phyloP scores from a whole-genome alignment of 2,797 vertebrate genomes.

The Microctenopoma steveboyesi region DNA sequence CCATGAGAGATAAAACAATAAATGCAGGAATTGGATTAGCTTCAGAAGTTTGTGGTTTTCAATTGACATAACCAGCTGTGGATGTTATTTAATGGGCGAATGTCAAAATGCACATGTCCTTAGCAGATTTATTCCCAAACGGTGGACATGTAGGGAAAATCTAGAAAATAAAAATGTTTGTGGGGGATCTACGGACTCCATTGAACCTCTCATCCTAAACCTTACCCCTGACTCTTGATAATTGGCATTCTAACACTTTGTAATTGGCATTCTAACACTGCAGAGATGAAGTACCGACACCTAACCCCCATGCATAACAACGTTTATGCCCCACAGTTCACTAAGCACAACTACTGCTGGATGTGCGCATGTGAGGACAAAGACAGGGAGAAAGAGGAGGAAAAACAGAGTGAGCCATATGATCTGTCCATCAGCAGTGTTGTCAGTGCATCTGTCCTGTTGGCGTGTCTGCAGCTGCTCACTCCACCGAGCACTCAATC shows the following conservation, averaged over 20 bases:
- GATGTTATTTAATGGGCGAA: neutral
- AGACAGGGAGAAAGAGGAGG: conserved; percentile 5
- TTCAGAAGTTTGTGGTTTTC: neutral
- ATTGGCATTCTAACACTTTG: conserved; percentile 63
- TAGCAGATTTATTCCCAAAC: neutral
- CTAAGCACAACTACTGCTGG: conserved; percentile 42
- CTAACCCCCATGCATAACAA: conserved; percentile 57
- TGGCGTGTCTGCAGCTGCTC: conserved; percentile 59
- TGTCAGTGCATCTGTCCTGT: conserved; percentile 58
- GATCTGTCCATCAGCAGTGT: conserved; percentile 63
- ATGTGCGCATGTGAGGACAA: conserved; percentile 11
- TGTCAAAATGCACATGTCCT: neutral
- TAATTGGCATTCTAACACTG: conserved; percentile 73
- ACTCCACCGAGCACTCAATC: conserved; percentile 74
- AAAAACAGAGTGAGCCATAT: conserved; percentile 48
- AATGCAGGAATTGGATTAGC: conserved; percentile 26
- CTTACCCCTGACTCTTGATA: conserved; percentile 20
- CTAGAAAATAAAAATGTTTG: neutral
- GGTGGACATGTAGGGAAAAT: neutral
- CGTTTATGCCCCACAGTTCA: conserved; percentile 59
- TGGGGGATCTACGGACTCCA: conserved; percentile 1
- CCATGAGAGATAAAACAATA: conserved; percentile 25
- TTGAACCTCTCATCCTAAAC: conserved; percentile 1
- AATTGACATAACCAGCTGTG: conserved; percentile 3
- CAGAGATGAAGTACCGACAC: conserved; percentile 55